Percentiles rank a stretch among this genome's conserved stretches.
Conservation (phyloP, 2,888 invertebrate species). For the Keiferia lycopersicella region DNA sequence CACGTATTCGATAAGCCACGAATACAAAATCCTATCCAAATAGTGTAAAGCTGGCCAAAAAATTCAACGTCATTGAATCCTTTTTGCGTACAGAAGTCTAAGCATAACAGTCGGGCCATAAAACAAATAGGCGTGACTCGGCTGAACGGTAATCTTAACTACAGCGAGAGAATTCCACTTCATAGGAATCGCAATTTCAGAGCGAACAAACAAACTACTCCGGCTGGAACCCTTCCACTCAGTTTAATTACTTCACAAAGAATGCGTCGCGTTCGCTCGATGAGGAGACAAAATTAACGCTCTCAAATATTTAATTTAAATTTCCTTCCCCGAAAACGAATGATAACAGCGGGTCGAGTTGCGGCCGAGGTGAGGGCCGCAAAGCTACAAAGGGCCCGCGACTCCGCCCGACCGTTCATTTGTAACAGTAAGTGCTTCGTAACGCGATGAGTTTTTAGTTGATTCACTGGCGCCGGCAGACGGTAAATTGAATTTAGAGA, state of each 20-base stretch:
- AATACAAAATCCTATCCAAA: conserved; percentile 17
- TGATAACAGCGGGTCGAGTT: conserved; percentile 71
- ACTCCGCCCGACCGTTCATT: conserved; percentile 62
- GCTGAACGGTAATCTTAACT: conserved; percentile 53
- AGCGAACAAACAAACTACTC: conserved; percentile 79
- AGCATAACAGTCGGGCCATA: conserved; percentile 32
- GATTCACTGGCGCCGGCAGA: conserved; percentile 54
- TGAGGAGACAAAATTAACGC: conserved; percentile 81
- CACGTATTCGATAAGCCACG: conserved; percentile 40
- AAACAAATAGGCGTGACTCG: conserved; percentile 44
- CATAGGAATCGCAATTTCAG: conserved; percentile 78
- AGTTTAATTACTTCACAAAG: conserved; percentile 81
- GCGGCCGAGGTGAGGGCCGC: conserved; percentile 52
- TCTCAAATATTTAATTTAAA: conserved; percentile 82
- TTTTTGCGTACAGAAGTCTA: neutral
- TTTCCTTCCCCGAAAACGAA: conserved; percentile 76
- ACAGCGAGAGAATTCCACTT: conserved; percentile 68
- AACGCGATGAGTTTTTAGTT: conserved; percentile 66
- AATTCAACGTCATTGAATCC: neutral
- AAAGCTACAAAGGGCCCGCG: conserved; percentile 36
- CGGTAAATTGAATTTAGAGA: conserved; percentile 62
- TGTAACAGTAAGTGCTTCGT: conserved; percentile 62
- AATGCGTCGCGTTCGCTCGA: conserved; percentile 79
- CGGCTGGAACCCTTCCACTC: conserved; percentile 79
- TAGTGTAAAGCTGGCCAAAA: conserved; percentile 5